phyloP scores from a whole-genome alignment of 2,797 vertebrate genomes.

The Malurus splendens region DNA sequence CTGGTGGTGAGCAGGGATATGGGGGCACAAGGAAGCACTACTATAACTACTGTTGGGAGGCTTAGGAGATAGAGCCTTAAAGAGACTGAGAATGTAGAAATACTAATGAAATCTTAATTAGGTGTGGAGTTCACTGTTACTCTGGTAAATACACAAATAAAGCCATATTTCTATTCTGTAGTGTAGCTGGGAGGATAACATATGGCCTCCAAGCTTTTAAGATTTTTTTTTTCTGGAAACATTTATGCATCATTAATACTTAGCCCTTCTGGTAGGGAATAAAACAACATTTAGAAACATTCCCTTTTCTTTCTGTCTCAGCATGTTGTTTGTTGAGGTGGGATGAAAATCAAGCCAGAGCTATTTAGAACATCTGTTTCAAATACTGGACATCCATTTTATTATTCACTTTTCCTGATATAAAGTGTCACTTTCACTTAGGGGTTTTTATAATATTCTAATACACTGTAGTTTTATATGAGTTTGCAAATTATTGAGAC shows the following conservation, averaged over 20 bases:
- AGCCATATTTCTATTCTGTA: neutral
- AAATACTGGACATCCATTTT: neutral
- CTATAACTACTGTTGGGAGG: neutral
- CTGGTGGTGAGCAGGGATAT: neutral
- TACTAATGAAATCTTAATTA: conserved; percentile 24
- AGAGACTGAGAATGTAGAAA: neutral
- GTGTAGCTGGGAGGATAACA: conserved; percentile 9
- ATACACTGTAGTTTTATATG: neutral
- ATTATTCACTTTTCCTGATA: neutral
- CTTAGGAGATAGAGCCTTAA: neutral
- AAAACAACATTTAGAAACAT: neutral
- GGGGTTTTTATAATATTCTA: neutral
- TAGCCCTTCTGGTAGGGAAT: conserved; percentile 6
- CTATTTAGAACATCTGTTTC: neutral
- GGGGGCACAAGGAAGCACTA: neutral
- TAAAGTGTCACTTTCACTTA: neutral
- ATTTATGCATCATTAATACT: conserved; percentile 36
- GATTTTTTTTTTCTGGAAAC: conserved; percentile 8
- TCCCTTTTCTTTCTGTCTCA: neutral
- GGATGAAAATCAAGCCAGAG: neutral
- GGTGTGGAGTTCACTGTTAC: neutral
- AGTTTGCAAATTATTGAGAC: neutral
- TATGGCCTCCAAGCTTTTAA: conserved; percentile 11
- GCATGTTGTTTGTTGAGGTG: neutral
- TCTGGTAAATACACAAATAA: conserved; percentile 15